phyloP scores from a whole-genome alignment of 2,113 vertebrate genomes.

The Sula dactylatra region DNA sequence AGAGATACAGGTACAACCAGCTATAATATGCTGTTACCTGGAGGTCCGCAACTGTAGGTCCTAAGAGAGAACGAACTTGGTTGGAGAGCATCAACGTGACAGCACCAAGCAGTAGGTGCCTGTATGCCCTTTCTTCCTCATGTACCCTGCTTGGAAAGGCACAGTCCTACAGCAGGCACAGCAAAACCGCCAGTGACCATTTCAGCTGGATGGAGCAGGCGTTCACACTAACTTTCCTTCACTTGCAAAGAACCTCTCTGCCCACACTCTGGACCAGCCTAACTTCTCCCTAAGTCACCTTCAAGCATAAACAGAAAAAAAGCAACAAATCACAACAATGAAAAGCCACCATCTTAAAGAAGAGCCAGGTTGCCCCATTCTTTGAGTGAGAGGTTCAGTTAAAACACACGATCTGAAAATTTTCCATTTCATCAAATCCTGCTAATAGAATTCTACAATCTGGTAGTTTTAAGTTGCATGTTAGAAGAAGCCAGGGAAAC shows the following conservation, averaged over 20 bases:
- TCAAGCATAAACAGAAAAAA: neutral
- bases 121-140: fast-evolving
- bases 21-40: fast-evolving
- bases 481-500: constrained; percentile 62
- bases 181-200: neutral
- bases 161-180: neutral
- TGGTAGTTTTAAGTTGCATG: constrained; percentile 14
- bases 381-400: neutral
- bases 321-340: fast-evolving
- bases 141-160: neutral
- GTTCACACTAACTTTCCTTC: neutral
- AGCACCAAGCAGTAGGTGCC: neutral
- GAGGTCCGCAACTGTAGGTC: neutral
- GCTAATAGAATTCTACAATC: constrained; percentile 30
- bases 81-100: neutral
- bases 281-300: neutral
- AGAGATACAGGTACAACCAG: neutral
- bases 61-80: neutral
- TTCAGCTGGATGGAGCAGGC: neutral
- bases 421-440: constrained; percentile 60
- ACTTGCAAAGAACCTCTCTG: neutral
- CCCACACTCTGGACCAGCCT: neutral
- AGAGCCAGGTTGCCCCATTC: neutral
- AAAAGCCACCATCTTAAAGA: neutral
- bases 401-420: neutral